phyloP scores from a whole-genome alignment of 2,113 vertebrate species.

The Acrocephalus kingi region DNA sequence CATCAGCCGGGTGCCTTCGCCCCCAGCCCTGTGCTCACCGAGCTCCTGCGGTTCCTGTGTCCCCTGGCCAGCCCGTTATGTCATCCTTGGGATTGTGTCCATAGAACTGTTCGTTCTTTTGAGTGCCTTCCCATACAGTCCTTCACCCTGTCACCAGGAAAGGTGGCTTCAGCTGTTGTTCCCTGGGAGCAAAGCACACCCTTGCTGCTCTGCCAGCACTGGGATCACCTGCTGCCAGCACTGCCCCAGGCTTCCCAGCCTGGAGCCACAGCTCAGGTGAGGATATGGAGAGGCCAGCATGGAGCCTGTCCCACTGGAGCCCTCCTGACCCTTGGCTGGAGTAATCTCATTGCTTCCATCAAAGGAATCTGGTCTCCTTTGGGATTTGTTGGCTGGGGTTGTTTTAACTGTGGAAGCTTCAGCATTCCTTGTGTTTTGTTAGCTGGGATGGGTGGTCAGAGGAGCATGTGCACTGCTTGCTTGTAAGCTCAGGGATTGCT shows the following conservation, averaged over 20 bases:
- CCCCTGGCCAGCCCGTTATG: neutral
- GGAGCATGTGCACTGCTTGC: neutral
- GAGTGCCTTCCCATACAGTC: neutral
- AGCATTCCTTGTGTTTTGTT: neutral
- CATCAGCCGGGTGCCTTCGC: neutral
- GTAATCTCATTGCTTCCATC: neutral
- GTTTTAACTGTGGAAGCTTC: neutral
- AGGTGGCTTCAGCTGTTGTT: neutral
- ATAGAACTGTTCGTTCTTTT: neutral
- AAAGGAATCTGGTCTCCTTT: neutral
- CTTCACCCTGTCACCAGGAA: neutral
- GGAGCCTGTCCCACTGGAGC: neutral
- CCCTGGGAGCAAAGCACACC: neutral
- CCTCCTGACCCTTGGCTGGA: conserved; percentile 1
- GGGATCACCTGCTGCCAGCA: neutral
- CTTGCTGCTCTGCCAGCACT: neutral
- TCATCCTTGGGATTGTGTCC: neutral
- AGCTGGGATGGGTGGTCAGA: neutral
- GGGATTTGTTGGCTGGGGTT: neutral
- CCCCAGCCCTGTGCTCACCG: neutral
- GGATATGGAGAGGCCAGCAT: neutral
- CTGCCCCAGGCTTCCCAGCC: neutral
- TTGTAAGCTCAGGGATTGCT: neutral
- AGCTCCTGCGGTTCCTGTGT: neutral
- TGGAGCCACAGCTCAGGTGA: neutral